Conservation (phyloP, 2,888 invertebrate species). For the Metallyticus violacea region DNA sequence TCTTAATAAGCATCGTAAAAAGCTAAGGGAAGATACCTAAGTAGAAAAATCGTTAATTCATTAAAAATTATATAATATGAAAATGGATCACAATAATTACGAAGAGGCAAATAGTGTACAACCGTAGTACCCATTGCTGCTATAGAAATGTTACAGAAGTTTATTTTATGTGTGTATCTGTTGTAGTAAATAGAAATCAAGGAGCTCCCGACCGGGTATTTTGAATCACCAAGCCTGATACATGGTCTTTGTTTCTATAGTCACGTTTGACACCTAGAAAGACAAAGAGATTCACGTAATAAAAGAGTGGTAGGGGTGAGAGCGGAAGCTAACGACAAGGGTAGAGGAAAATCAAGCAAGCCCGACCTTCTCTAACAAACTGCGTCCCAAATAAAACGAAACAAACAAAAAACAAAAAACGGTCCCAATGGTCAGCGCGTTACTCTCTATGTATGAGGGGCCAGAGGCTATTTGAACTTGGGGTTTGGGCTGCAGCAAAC, state of each 20-base stretch:
- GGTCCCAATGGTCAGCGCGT: background rate
- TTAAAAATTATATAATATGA: too few species aligned
- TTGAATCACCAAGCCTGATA: too few species aligned
- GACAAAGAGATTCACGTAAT: background rate
- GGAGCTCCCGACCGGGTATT: too few species aligned
- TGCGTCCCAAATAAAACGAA: background rate
- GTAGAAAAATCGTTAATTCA: too few species aligned
- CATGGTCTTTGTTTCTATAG: background rate
- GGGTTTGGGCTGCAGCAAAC: background rate
- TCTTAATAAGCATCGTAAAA: too few species aligned
- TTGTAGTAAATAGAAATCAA: too few species aligned
- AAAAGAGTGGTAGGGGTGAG: background rate
- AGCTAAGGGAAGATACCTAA: too few species aligned
- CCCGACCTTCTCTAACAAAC: background rate
- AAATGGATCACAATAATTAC: too few species aligned
- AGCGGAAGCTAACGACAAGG: background rate
- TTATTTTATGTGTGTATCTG: too few species aligned
- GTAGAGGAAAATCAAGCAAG: background rate
- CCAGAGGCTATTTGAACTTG: background rate
- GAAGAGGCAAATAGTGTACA: too few species aligned
- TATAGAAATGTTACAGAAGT: too few species aligned
- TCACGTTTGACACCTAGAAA: background rate
- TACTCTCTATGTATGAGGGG: background rate
- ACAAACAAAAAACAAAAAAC: background rate
- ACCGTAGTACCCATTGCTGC: too few species aligned